These are phyloP conservation scores for Sturmia bella DNA, from an alignment of 2,888 invertebrate species.

Conservation along the genomic window DNA sequence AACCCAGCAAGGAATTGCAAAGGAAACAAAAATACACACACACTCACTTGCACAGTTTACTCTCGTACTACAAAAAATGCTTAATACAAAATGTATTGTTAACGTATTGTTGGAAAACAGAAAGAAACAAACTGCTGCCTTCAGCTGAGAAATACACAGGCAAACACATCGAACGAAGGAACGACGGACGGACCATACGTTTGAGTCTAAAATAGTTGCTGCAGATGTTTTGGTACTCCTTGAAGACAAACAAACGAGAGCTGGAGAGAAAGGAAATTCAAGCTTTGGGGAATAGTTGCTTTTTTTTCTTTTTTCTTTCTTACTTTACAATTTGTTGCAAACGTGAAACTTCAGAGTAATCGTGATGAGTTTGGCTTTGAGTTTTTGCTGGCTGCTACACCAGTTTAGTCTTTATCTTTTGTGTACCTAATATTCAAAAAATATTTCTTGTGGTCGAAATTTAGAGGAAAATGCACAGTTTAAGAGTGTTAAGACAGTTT, in stretches of 20 bases:
- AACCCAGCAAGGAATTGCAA: slow-evolving; percentile 46
- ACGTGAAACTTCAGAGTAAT: too few relatives aligned
- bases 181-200: slow-evolving; percentile 22
- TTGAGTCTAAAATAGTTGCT: slow-evolving; percentile 49
- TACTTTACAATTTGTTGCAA: too few relatives aligned
- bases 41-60: background rate
- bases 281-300: background rate
- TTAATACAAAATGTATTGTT: slow-evolving; percentile 67
- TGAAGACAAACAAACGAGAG: slow-evolving; percentile 48
- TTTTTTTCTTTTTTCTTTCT: too few relatives aligned
- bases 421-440: too few relatives aligned
- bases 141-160: slow-evolving; percentile 25
- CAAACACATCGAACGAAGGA: background rate
- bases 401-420: too few relatives aligned
- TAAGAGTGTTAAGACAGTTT: too few relatives aligned
- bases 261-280: background rate
- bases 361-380: too few relatives aligned
- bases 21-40: slow-evolving; percentile 7
- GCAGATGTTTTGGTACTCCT: slow-evolving; percentile 68
- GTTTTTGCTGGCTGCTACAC: too few relatives aligned
- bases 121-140: slow-evolving; percentile 41
- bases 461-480: too few relatives aligned
- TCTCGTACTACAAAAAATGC: slow-evolving; percentile 21
- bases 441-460: too few relatives aligned
- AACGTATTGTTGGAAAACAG: slow-evolving; percentile 48